phyloP scores from a whole-genome alignment of 2,797 vertebrate genomes.

The Chrysocyon brachyurus region DNA sequence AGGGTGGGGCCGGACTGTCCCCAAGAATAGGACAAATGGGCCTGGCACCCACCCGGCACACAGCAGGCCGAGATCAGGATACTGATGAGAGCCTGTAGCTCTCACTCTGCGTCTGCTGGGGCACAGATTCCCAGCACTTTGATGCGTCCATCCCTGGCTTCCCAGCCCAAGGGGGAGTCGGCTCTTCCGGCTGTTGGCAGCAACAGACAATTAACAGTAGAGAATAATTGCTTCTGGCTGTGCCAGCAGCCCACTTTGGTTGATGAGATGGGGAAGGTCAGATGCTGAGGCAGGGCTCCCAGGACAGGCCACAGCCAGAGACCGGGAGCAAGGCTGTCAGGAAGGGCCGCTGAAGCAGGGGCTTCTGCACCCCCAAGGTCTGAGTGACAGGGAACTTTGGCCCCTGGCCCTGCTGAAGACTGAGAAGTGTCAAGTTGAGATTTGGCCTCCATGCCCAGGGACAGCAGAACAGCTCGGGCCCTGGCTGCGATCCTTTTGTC shows the following conservation, averaged over 20 bases:
- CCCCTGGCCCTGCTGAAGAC: not conserved
- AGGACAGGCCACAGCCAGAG: not conserved
- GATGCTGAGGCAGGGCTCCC: not conserved
- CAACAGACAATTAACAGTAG: slow-evolving; percentile 64
- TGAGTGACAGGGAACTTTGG: not conserved
- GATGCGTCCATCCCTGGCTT: not conserved
- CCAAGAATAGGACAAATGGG: not conserved
- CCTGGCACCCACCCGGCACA: not conserved
- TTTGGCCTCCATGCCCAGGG: not conserved
- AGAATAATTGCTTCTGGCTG: slow-evolving; percentile 14
- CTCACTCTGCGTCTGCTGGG: not conserved
- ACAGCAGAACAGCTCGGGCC: not conserved
- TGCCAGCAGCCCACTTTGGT: slow-evolving; percentile 69
- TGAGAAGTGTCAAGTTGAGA: not conserved
- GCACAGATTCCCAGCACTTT: slow-evolving; percentile 14
- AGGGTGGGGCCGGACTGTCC: not conserved
- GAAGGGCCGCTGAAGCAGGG: not conserved
- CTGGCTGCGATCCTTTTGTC: not conserved
- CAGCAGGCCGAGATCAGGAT: not conserved
- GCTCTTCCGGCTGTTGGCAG: slow-evolving; percentile 26
- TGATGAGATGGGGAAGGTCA: slow-evolving; percentile 67
- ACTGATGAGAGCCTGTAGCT: not conserved
- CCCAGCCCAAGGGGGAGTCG: not conserved
- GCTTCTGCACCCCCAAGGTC: not conserved
- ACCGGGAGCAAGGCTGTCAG: not conserved